Evolutionary conservation across 2,113 vertebrate species (phyloP).

Genomic region (Salminus brasiliensis): DNA sequence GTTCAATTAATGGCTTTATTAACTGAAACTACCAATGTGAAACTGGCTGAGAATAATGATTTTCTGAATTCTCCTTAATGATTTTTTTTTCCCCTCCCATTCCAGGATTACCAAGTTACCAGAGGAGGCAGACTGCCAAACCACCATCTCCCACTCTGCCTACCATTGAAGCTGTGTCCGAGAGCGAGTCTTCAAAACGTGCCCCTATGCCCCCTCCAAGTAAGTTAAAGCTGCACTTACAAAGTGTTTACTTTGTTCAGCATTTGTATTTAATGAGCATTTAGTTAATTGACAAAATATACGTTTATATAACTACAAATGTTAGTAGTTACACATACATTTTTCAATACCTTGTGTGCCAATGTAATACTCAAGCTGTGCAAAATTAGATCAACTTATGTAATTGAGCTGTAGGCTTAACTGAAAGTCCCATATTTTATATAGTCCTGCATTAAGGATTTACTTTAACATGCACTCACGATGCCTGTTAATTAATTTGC

Average conservation of each 20-base stretch:
- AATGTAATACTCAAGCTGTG: not conserved
- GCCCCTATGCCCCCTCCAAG: slow-evolving; percentile 39
- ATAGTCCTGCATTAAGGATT: not conserved
- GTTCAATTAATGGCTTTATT: not conserved
- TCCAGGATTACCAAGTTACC: slow-evolving; percentile 46
- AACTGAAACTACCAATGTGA: not conserved
- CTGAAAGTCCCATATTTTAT: not conserved
- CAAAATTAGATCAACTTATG: not conserved
- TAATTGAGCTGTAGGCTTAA: not conserved
- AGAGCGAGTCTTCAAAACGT: slow-evolving; percentile 62
- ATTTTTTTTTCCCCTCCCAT: not conserved
- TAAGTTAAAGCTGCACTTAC: slow-evolving; percentile 45
- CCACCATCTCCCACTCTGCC: slow-evolving; percentile 18
- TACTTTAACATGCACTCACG: not conserved
- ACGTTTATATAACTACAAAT: not conserved
- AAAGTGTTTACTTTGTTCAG: slow-evolving; percentile 3
- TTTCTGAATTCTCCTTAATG: not conserved
- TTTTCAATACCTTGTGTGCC: not conserved
- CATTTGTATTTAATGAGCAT: not conserved
- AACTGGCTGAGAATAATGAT: not conserved
- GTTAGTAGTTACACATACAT: not conserved
- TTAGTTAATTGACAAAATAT: not conserved
- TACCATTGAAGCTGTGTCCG: slow-evolving; percentile 51
- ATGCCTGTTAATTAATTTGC: not conserved
- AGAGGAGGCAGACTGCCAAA: slow-evolving; percentile 57